Percentiles rank a stretch among this genome's conserved stretches.
Evolutionary conservation across 2,888 invertebrate genomes (phyloP).

Genomic region (Aphodius granarius): DNA sequence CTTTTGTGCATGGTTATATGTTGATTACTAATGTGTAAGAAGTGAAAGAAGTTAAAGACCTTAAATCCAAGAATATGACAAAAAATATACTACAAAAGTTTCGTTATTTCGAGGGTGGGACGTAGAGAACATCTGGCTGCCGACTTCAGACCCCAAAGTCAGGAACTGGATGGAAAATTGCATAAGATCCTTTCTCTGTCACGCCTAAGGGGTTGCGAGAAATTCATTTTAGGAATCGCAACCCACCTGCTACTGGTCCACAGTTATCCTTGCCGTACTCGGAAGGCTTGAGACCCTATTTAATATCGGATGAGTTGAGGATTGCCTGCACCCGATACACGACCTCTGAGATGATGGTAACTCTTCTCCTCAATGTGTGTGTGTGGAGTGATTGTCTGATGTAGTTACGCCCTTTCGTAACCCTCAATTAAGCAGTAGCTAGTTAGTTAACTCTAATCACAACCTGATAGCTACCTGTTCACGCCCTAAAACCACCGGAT

Average conservation of each 20-base stretch:
- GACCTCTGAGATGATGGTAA: conserved; percentile 6
- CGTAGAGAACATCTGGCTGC: background rate
- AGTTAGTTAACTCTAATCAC: conserved; percentile 52
- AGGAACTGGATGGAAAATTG: conserved; percentile 24
- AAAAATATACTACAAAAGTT: no score
- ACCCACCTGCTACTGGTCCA: conserved; percentile 32
- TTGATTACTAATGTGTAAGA: no score
- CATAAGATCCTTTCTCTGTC: conserved; percentile 8
- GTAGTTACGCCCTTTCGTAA: conserved; percentile 52
- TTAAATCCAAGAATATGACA: no score
- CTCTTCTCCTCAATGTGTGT: conserved; percentile 14
- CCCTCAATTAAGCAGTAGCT: conserved; percentile 54
- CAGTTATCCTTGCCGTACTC: background rate
- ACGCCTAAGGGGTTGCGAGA: conserved; percentile 27
- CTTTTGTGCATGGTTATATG: no score
- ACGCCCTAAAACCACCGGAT: conserved; percentile 48
- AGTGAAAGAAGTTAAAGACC: no score
- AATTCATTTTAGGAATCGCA: conserved; percentile 35
- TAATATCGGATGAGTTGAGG: conserved; percentile 12
- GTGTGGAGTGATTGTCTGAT: conserved; percentile 49
- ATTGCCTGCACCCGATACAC: background rate
- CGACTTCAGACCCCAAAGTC: background rate
- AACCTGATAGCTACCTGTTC: conserved; percentile 54
- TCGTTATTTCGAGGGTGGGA: background rate
- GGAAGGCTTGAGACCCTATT: background rate